Conservation (phyloP, 2,113 vertebrate species). For the Sylvietta virens region DNA sequence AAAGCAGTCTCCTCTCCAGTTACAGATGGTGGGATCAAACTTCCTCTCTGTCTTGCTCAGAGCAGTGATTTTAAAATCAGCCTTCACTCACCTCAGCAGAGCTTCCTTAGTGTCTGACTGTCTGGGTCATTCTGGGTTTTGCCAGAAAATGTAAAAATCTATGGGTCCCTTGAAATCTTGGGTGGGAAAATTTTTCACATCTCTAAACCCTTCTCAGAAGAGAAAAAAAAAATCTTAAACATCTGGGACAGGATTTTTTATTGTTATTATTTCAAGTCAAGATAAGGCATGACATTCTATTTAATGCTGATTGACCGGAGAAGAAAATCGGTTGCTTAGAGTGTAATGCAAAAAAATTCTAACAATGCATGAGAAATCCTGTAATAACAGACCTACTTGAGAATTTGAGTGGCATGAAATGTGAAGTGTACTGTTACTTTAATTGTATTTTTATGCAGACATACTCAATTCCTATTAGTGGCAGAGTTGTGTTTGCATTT, state of each 20-base stretch:
- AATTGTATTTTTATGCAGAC: slow-evolving; percentile 62
- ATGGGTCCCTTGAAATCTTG: neutral
- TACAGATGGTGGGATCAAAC: neutral
- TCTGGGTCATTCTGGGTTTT: neutral
- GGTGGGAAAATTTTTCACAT: neutral
- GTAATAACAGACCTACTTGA: slow-evolving; percentile 9
- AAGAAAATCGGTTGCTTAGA: neutral
- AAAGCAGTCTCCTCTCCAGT: neutral
- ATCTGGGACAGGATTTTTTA: neutral
- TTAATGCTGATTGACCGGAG: neutral
- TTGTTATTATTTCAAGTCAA: neutral
- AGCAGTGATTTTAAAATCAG: neutral
- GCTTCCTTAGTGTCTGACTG: rapidly evolving
- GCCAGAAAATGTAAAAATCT: neutral
- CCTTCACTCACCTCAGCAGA: neutral
- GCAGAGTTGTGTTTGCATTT: slow-evolving; percentile 42
- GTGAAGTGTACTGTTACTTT: slow-evolving; percentile 55
- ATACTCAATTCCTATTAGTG: slow-evolving; percentile 55
- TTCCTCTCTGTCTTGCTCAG: neutral
- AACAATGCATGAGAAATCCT: slow-evolving; percentile 38
- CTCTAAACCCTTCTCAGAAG: neutral
- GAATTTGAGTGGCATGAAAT: slow-evolving; percentile 42
- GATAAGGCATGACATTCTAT: neutral
- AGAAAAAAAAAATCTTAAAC: neutral
- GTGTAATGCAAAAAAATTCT: neutral